Percentiles rank a stretch among this genome's conserved stretches.
These are phyloP conservation scores for Bombus impatiens DNA, from an alignment of 1,140 invertebrate genomes.

Conservation along the genomic window DNA sequence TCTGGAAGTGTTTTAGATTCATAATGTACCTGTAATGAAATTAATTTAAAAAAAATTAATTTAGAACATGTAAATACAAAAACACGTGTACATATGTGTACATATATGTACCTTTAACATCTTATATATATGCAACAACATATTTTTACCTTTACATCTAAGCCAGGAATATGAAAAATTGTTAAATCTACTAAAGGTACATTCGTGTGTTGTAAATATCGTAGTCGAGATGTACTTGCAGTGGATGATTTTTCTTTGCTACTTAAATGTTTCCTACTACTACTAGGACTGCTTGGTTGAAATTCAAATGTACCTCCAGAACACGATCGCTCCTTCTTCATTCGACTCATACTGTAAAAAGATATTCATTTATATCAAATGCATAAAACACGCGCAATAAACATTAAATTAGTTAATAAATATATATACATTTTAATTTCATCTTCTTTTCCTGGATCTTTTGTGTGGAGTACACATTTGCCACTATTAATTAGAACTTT, in stretches of 20 bases:
- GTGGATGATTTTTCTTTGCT: conserved; percentile 80
- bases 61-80: not conserved
- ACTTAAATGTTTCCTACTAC: conserved; percentile 79
- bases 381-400: conserved; percentile 18
- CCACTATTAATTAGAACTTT: conserved; percentile 98
- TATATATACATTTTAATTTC: conserved; percentile 84
- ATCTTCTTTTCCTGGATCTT: conserved; percentile 89
- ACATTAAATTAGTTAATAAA: conserved; percentile 51
- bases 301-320: conserved; percentile 88
- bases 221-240: conserved; percentile 80
- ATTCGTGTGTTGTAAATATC: conserved; percentile 79
- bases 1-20: conserved; percentile 91
- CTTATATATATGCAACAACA: not conserved
- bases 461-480: conserved; percentile 97
- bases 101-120: not conserved
- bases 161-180: conserved; percentile 96
- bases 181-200: conserved; percentile 90
- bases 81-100: conserved; percentile 7
- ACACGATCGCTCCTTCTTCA: conserved; percentile 88
- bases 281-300: conserved; percentile 83
- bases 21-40: conserved; percentile 87
- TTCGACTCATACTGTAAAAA: conserved; percentile 80
- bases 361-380: not conserved
- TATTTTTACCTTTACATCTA: conserved; percentile 92
- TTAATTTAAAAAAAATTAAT: not conserved